Evolutionary conservation across 2,888 invertebrate genomes (phyloP).

Genomic region (Ypsolopha scabrella): DNA sequence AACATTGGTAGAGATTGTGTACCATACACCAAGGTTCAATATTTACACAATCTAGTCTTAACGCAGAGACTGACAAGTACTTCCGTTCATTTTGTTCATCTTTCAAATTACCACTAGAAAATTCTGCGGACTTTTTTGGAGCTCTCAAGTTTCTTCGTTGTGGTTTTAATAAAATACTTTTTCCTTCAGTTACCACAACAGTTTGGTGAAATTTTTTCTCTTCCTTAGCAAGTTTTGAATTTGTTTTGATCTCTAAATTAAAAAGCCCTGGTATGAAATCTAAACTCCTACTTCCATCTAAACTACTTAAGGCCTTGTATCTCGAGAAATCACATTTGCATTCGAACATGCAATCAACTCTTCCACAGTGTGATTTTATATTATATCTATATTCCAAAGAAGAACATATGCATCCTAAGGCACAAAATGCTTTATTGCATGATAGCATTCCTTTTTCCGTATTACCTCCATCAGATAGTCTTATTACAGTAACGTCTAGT

Average conservation of each 20-base stretch:
- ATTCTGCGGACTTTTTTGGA: constrained; percentile 73
- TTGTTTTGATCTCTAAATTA: constrained; percentile 59
- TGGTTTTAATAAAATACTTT: constrained; percentile 73
- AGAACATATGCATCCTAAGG: constrained; percentile 75
- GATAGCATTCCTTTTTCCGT: constrained; percentile 10
- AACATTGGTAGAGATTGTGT: constrained; percentile 75
- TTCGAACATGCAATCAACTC: constrained; percentile 70
- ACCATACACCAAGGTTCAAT: constrained; percentile 75
- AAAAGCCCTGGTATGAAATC: constrained; percentile 38
- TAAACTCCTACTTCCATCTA: constrained; percentile 22
- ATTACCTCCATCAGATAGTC: constrained; percentile 34
- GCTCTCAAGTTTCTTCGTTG: constrained; percentile 69
- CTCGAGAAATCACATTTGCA: constrained; percentile 52
- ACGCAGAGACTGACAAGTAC: constrained; percentile 23
- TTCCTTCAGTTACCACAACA: constrained; percentile 73
- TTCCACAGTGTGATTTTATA: constrained; percentile 72
- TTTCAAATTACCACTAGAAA: constrained; percentile 37
- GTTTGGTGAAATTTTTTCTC: constrained; percentile 81
- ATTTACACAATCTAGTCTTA: constrained; percentile 42
- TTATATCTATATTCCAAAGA: constrained; percentile 60
- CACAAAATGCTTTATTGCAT: constrained; percentile 70
- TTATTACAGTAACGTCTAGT: constrained; percentile 76
- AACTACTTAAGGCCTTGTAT: constrained; percentile 28
- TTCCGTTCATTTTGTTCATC: constrained; percentile 20
- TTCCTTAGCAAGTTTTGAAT: constrained; percentile 72